Conservation (phyloP, 1,140 invertebrate species). For the Drosophila sp. region DNA sequence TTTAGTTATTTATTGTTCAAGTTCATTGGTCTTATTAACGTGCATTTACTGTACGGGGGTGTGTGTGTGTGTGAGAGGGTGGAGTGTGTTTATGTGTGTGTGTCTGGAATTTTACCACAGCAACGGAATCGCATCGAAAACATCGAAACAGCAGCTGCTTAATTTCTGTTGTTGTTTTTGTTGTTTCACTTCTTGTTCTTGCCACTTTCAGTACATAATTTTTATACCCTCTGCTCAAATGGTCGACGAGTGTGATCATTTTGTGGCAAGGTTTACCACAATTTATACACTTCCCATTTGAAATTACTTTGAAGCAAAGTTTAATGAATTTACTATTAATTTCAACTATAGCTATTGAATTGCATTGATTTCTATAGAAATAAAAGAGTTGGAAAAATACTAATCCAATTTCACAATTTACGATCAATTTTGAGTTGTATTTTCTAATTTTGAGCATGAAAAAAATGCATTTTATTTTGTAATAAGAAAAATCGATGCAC, state of each 20-base stretch:
- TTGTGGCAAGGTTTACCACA: neutral
- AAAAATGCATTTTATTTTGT: too few relatives aligned
- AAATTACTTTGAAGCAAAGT: too few relatives aligned
- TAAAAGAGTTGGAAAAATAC: too few relatives aligned
- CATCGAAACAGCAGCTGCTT: conserved; percentile 11
- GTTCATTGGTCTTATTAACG: conserved; percentile 25
- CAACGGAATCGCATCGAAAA: conserved; percentile 19
- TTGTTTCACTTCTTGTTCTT: neutral
- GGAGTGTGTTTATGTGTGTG: neutral
- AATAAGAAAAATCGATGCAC: too few relatives aligned
- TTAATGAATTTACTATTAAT: too few relatives aligned
- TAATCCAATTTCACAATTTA: too few relatives aligned
- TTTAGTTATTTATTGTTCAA: neutral
- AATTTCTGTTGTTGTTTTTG: conserved; percentile 2
- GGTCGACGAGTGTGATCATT: neutral
- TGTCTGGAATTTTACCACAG: conserved; percentile 28
- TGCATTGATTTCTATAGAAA: too few relatives aligned
- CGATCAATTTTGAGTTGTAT: too few relatives aligned
- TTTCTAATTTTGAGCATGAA: too few relatives aligned
- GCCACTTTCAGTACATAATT: neutral
- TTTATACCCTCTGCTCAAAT: neutral
- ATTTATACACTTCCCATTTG: too few relatives aligned
- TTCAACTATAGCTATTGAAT: too few relatives aligned
- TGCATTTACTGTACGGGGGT: conserved; percentile 18
- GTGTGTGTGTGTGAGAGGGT: neutral